Conservation (phyloP, 2,113 vertebrate genomes). For the Saccopteryx bilineata region DNA sequence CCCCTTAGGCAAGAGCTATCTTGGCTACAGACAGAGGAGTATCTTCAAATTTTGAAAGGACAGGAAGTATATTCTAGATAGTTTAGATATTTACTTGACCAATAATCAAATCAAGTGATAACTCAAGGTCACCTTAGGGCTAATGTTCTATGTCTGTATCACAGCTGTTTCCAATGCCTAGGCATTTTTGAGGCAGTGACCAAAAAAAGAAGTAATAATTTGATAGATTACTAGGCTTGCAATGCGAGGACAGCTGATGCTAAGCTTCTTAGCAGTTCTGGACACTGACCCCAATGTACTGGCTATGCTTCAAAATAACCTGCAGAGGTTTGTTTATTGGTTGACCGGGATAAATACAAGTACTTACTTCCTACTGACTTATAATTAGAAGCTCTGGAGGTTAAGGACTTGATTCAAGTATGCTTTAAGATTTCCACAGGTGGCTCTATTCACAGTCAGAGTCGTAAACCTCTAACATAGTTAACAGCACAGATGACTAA, state of each 20-base stretch:
- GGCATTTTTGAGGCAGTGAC: not conserved
- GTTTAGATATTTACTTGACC: not conserved
- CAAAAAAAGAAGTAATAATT: not conserved
- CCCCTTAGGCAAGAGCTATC: not conserved
- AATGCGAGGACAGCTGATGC: not conserved
- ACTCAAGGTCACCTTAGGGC: not conserved
- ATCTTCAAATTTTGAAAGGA: not conserved
- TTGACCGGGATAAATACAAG: not conserved
- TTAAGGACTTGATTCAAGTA: not conserved
- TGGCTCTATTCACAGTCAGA: not conserved
- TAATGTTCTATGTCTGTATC: not conserved
- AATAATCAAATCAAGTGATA: not conserved
- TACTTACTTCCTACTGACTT: not conserved
- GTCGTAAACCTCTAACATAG: not conserved
- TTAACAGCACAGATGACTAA: not conserved
- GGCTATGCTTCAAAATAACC: not conserved
- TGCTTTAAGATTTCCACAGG: not conserved
- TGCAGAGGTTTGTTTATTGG: not conserved
- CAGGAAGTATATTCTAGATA: not conserved
- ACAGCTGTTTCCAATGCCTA: not conserved
- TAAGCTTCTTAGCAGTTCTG: not conserved
- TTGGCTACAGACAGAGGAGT: not conserved
- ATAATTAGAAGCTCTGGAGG: not conserved
- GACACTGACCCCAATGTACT: not conserved
- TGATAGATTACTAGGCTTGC: not conserved